Percentiles rank a stretch among this genome's conserved stretches.
These are phyloP conservation scores for Lasioglossum zephyrum DNA, from an alignment of 2,888 invertebrate species.

Conservation along the genomic window DNA sequence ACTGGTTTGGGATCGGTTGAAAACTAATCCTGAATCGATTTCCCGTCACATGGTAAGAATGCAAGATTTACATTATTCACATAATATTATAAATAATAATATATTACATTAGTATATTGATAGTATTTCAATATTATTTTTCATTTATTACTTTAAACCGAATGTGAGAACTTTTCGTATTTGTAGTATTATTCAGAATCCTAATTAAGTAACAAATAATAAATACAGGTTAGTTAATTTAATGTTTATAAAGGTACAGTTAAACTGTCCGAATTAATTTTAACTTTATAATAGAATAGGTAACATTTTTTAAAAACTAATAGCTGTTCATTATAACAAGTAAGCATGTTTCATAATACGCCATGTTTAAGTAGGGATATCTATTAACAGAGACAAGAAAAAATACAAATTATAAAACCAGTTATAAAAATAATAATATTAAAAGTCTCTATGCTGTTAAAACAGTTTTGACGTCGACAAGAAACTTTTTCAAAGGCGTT, in stretches of 20 bases:
- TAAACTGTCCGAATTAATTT: not conserved
- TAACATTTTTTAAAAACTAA: not conserved
- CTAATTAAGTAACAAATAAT: not conserved
- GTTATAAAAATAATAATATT: not conserved
- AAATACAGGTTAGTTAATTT: not conserved
- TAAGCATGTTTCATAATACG: not conserved
- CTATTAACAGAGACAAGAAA: not conserved
- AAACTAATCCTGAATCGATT: conserved; percentile 56
- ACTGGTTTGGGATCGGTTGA: conserved; percentile 61
- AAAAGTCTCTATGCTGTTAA: not conserved
- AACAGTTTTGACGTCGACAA: not conserved
- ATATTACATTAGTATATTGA: not conserved
- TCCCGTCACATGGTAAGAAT: conserved; percentile 51
- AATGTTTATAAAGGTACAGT: not conserved
- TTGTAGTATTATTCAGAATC: not conserved
- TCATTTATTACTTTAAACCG: too few relatives aligned
- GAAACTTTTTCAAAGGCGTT: not conserved
- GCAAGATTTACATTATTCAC: not conserved
- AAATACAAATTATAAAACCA: not conserved
- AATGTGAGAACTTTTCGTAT: not conserved
- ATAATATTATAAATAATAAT: not conserved
- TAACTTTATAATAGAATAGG: not conserved
- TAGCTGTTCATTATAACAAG: not conserved
- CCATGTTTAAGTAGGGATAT: not conserved
- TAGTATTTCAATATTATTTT: too few relatives aligned